phyloP scores from a whole-genome alignment of 2,888 invertebrate genomes.

The Ophion slaviceki region DNA sequence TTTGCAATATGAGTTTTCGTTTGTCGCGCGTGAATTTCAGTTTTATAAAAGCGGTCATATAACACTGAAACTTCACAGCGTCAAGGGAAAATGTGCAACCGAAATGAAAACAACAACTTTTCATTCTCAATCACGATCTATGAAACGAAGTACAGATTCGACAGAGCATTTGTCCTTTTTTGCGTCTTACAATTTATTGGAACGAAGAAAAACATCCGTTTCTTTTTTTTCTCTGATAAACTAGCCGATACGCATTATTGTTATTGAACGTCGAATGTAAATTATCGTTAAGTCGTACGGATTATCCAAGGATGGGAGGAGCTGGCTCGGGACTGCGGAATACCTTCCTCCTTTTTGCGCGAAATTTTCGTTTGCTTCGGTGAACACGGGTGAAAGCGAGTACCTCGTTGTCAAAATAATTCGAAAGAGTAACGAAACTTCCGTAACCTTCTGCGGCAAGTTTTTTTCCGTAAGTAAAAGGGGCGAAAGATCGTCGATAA shows the following conservation, averaged over 20 bases:
- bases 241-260: constrained; percentile 60
- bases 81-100: not conserved
- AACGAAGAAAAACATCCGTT: constrained; percentile 30
- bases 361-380: not conserved
- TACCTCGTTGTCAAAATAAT: not conserved
- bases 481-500: constrained; percentile 17
- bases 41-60: constrained; percentile 76
- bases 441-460: not conserved
- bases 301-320: constrained; percentile 37
- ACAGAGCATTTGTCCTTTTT: constrained; percentile 64
- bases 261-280: constrained; percentile 64
- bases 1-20: not conserved
- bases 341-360: constrained; percentile 8
- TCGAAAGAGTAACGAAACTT: constrained; percentile 1
- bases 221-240: constrained; percentile 56
- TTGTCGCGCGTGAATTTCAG: constrained; percentile 66
- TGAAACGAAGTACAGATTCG: constrained; percentile 56
- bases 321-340: constrained; percentile 60
- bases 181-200: constrained; percentile 48
- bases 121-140: not conserved
- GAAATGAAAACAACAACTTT: not conserved
- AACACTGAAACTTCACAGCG: constrained; percentile 71
- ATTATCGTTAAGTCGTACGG: constrained; percentile 62
- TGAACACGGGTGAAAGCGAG: no score
- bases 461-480: not conserved